Base-by-base conservation (phyloP, 92 coral and sea anemone species). In the Muricea muricata region DNA sequence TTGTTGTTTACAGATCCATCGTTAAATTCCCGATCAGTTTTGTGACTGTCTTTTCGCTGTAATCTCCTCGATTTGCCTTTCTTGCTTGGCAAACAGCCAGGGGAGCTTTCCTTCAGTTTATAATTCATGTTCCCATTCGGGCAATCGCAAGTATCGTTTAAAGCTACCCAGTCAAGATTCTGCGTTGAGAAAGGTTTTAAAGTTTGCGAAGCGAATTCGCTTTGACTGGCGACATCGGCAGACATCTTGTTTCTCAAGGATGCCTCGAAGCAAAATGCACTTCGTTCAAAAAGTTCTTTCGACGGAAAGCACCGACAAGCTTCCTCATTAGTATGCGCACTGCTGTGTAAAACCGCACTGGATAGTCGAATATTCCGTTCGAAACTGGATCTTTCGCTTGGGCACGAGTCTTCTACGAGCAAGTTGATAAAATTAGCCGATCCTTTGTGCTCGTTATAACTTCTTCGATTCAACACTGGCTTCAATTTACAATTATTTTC, bases 121-220 rank as follows among this genome's bases (percentile, higher is more conserved):
- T 78, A 78, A 21, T 41, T 78, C 50, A 23, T 21, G 24, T 33
- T 33, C 15, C 72, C 54, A 21, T 41, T 35, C 33, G 33, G 18
- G 52, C 11, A 2, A 24, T 78, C 50, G 3, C 48, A 63, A 35
- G 35, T 12, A 40, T 73, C 79, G 8, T 73, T 60, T 6, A 73
- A 5, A 5, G 79, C 60, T 0, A 31, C 24, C 55, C 6, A 52
- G 0, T 52, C 81, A 2, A 76, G 6, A 15, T 76, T 76, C 28
- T 26, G 67, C 0, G 30, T 47, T 40, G 81, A 75, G 24, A 75
- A 77, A 54, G 71, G 50, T 14, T 78, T 78, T 33, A 78, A 63
- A 8, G 83, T 78, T 30, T 78, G 83, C 35, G 83, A 78, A 24
- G 83, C 83, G 71, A 56, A 78, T 35, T 78, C 83, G 54, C 83